Base-by-base conservation (phyloP, 2,888 invertebrate genomes). In the Coelinius sp. region DNA sequence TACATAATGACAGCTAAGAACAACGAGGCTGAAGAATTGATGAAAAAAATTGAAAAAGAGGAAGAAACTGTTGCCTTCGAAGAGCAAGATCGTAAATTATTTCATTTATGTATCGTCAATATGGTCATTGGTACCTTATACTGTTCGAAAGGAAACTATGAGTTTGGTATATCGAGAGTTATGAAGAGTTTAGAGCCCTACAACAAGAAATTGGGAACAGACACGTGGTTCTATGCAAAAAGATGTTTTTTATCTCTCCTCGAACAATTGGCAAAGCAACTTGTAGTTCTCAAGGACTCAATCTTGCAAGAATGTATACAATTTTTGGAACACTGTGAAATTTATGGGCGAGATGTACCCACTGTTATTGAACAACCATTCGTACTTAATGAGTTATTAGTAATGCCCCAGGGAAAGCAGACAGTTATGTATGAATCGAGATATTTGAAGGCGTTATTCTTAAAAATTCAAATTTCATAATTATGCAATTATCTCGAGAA, bases 1-100 rank as follows among this genome's bases (percentile, higher is more conserved):
- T 99, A 99, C 86, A 98, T 99, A 81, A 98, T 99, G 98, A 98
- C 97, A 1, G 96, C 97, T 65, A 97, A 98, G 88, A 99, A 99
- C 86, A 97, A 98, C 87, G 98, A 98, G 90, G 99, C 99, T 10
- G 99, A 99, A 88, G 98, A 98, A 83, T 90, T 99, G 69, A 99
- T 99, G 98, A 91, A 98, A 67, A 98, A 98, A 89, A 98, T 99
- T 78, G 99, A 99, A 87, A 96, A 97, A 80, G 98, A 99, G 84
- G 99, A 99, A 85, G 98, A 99, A 84, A 93, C 95, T 75, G 91
- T 97, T 81, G 94, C 95, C 73, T 95, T 95, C 83, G 96, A 97
- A 84, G 96, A 97, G 80, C 96, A 97, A 0, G 96, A 97, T 59
- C 95, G 95, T 87, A 98, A 99, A 88, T 93, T 94, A 78, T 97